Base-by-base conservation (phyloP, 1,140 invertebrate species). In the Brachionus sp. region DNA sequence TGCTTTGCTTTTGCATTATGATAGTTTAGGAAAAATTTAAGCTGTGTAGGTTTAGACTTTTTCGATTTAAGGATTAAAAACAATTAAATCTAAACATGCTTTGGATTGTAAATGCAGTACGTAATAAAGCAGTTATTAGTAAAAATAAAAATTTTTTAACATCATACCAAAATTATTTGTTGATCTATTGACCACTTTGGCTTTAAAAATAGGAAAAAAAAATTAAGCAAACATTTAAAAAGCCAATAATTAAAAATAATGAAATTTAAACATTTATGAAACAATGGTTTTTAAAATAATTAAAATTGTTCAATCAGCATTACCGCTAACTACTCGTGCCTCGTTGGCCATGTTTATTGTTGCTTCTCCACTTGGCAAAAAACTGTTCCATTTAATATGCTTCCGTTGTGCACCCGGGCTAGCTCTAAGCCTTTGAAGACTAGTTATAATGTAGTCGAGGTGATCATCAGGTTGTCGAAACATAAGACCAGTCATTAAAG, bases 401-500 rank as follows among this genome's bases (percentile, higher is more conserved):
- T 35, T 66, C 6, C 57, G 37, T 64, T 80, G 77, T 13, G 16
- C 19, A 16, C 12, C 13, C 5, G 70, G 37, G 23, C 70, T 7
- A 23, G 42, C 19, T 84, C 87, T 86, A 3, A 88, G 85, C 83
- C 86, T 88, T 64, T 86, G 77, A 53, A 89, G 84, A 73, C 88
- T 88, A 1, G 87, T 86, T 46, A 87, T 86, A 6, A 89, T 85
- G 66, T 88, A 89, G 33, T 86, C 84, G 19, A 89, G 86, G 73
- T 89, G 88, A 82, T 89, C 88, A 35, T 85, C 84, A 39, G 88
- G 88, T 66, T 87, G 85, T 64, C 89, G 86, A 84, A 87, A 88
- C 88, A 89, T 89, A 50, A 89, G 83, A 9, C 88, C 88, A 64
- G 88, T 89, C 88, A 89, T 88, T 64, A 89, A 82, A 84, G 87